Evolutionary conservation across 2,797 vertebrate species (phyloP).

Genomic region (Sebastiscus tertius): DNA sequence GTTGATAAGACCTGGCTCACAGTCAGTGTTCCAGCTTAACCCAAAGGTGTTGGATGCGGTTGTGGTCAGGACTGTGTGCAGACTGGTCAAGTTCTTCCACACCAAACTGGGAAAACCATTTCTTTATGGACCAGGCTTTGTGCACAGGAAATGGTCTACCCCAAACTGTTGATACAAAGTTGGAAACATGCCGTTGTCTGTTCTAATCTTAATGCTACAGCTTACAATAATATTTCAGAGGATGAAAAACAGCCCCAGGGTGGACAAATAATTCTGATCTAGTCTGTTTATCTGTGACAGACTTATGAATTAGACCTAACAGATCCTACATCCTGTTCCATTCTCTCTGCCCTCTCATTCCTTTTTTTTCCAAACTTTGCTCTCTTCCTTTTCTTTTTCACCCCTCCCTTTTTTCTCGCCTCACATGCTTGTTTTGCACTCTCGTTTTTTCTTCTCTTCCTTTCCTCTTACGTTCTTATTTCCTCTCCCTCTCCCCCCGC

Average conservation of each 20-base stretch:
- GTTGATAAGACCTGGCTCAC: background rate
- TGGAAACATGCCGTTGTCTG: background rate
- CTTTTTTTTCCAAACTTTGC: background rate
- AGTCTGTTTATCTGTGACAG: background rate
- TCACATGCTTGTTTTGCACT: background rate
- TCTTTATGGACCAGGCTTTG: background rate
- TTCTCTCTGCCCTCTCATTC: background rate
- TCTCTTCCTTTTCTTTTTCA: background rate
- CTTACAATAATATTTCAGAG: background rate
- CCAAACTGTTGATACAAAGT: background rate
- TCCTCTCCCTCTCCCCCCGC: background rate
- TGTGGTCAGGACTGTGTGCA: background rate
- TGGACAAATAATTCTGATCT: background rate
- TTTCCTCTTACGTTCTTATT: background rate
- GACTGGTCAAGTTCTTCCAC: background rate
- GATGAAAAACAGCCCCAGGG: background rate
- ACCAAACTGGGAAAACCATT: background rate
- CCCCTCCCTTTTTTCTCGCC: background rate
- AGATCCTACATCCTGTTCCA: background rate
- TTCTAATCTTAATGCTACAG: background rate
- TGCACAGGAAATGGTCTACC: background rate
- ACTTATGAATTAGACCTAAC: background rate
- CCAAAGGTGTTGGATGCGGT: background rate
- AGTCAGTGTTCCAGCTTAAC: background rate
- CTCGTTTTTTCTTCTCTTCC: background rate